A percentile compares a stretch with the other conserved stretches of the same genome.
Evolutionary conservation across 2,888 invertebrate genomes (phyloP).

Genomic region (Thera britannica): DNA sequence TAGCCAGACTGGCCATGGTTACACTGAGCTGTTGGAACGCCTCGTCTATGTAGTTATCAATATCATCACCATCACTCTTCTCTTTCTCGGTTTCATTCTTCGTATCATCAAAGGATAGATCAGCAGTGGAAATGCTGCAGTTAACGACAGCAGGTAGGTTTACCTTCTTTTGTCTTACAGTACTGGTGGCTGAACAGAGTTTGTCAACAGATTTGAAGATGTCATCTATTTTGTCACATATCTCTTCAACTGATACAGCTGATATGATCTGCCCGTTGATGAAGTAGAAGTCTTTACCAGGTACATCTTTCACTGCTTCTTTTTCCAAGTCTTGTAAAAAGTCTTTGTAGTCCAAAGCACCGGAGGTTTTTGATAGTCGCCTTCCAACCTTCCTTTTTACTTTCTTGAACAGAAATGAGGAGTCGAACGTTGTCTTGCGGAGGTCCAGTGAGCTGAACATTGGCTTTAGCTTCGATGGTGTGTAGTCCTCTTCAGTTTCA

Average conservation of each 20-base stretch:
- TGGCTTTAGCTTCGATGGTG: slow-evolving; percentile 48
- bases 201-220: slow-evolving; percentile 76
- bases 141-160: slow-evolving; percentile 61
- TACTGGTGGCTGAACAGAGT: slow-evolving; percentile 63
- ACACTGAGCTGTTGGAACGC: slow-evolving; percentile 67
- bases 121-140: slow-evolving; percentile 69
- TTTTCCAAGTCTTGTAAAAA: slow-evolving; percentile 63
- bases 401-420: slow-evolving; percentile 68
- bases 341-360: slow-evolving; percentile 62
- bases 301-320: slow-evolving; percentile 41
- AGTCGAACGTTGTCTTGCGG: slow-evolving; percentile 69
- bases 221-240: slow-evolving; percentile 71
- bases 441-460: slow-evolving; percentile 68
- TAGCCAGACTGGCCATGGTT: slow-evolving; percentile 54
- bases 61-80: slow-evolving; percentile 55
- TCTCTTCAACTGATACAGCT: slow-evolving; percentile 69
- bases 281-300: slow-evolving; percentile 60
- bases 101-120: slow-evolving; percentile 73
- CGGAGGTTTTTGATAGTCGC: slow-evolving; percentile 58
- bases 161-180: slow-evolving; percentile 50
- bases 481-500: slow-evolving; percentile 65
- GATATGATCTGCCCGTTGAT: slow-evolving; percentile 69
- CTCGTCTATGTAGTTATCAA: slow-evolving; percentile 72
- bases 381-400: slow-evolving; percentile 60
- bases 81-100: slow-evolving; percentile 43